Evolutionary conservation across 2,113 vertebrate genomes (phyloP), one percentile per base, ranked within the genome.

Genomic region (Xenopus tropicalis): DNA sequence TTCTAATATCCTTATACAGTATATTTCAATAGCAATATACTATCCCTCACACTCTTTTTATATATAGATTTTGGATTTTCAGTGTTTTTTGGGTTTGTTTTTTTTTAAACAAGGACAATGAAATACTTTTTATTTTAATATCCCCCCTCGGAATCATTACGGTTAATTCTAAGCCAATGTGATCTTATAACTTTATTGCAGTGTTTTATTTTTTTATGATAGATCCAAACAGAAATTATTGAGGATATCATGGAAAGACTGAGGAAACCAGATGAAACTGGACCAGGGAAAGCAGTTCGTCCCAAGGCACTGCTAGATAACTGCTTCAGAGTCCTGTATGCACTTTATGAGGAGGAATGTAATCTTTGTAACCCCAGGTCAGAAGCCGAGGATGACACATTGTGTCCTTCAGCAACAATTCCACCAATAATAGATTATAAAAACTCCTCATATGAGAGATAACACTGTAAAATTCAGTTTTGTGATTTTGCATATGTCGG

Each of bases 271-370:
- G 29, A 56, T 10, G 66, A 84, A 23, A 71, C 65, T 51, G 70
- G 84, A 19, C 82, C 73, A 72, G 83, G 84, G 85, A 83, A 82
- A 65, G 77, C 61, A 11, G 88, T 80, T 22, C 78, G 83, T 29
- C 91, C 91, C 0, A 93, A 90, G 71, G 85, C 79, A 16, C 83
- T 93, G 20, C 74, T 93, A 65, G 89, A 92, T 79, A 91, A 87
- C 84, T 81, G 89, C 70, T 85, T 83, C 77, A 83, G 79, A 63
- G 88, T 88, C 69, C 88, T 93, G 87, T 80, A 76, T 73, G 89
- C 86, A 77, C 84, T 93, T 16, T 67, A 74, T 23, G 37, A 22
- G 17, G 43, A 74, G 17, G 64, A 67, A 13, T 74, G 72, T 37
- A 11, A 11, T 11, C 72, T 67, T 6, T 67, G 62, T 48, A 16